Evolutionary conservation across 1,140 invertebrate species (phyloP).

Genomic region (Penaeus vannamei): DNA sequence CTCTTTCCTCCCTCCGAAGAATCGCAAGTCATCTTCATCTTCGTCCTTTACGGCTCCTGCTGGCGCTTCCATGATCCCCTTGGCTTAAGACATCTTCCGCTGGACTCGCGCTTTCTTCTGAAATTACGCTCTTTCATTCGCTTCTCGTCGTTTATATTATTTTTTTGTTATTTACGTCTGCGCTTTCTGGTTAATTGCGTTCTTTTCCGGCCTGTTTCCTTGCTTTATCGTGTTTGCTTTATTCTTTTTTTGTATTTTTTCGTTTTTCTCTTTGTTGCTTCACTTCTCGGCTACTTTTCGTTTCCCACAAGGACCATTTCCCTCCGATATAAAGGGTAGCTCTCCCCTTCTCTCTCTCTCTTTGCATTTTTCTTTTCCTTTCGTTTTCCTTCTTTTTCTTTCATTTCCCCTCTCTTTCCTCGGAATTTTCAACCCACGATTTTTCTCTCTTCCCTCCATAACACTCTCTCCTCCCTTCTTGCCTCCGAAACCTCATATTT

Average conservation of each 20-base stretch:
- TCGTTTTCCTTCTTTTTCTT: background rate
- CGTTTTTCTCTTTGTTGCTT: background rate
- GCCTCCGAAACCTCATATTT: too few species aligned
- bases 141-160: background rate
- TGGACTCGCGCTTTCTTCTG: background rate
- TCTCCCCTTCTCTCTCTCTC: background rate
- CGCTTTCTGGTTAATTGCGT: background rate
- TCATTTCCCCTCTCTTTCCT: background rate
- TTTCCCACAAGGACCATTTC: background rate
- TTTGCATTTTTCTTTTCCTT: background rate
- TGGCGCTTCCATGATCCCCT: background rate
- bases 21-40: too few species aligned
- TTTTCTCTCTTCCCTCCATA: too few species aligned
- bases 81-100: background rate
- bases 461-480: too few species aligned
- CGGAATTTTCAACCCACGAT: too few species aligned
- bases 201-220: background rate
- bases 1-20: too few species aligned
- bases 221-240: background rate
- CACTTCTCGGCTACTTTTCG: background rate
- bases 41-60: background rate
- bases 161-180: background rate
- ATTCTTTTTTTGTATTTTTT: background rate
- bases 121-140: background rate
- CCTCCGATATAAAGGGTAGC: background rate